Conservation (phyloP, 1,140 invertebrate genomes). For the Berghia stephanieae region DNA sequence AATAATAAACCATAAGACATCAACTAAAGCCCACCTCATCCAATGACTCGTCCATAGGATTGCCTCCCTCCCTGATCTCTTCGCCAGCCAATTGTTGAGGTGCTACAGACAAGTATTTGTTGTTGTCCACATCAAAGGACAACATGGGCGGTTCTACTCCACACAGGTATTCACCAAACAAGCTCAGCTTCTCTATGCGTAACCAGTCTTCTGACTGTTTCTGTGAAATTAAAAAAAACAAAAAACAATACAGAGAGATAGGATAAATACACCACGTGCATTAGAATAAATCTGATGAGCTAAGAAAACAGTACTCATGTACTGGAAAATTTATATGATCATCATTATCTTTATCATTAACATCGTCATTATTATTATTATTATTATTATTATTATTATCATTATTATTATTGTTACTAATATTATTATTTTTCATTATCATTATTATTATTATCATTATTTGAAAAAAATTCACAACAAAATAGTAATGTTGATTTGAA, state of each 20-base stretch:
- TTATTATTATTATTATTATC: too few species aligned
- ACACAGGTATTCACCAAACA: conserved; percentile 87
- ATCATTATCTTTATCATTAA: too few species aligned
- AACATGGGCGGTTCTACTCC: conserved; percentile 88
- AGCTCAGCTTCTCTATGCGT: conserved; percentile 79
- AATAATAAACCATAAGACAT: background rate
- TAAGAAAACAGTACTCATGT: too few species aligned
- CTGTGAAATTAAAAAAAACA: conserved; percentile 25
- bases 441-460: too few species aligned
- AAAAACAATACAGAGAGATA: background rate
- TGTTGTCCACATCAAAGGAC: conserved; percentile 63
- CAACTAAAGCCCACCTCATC: conserved; percentile 11
- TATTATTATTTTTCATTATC: too few species aligned
- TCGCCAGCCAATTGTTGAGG: conserved; percentile 69
- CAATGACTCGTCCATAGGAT: conserved; percentile 13
- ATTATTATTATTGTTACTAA: too few species aligned
- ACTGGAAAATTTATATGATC: too few species aligned
- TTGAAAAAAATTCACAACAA: too few species aligned
- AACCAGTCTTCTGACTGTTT: conserved; percentile 71
- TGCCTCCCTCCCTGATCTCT: background rate
- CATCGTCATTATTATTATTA: too few species aligned
- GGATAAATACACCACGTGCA: background rate
- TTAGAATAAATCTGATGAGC: too few species aligned
- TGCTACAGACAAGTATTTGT: conserved; percentile 64
- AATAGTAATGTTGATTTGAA: too few species aligned